A percentile compares a stretch with the other conserved stretches of the same genome.
phyloP scores from a whole-genome alignment of 2,888 invertebrate species.

The Amphipyra tragopoginis region DNA sequence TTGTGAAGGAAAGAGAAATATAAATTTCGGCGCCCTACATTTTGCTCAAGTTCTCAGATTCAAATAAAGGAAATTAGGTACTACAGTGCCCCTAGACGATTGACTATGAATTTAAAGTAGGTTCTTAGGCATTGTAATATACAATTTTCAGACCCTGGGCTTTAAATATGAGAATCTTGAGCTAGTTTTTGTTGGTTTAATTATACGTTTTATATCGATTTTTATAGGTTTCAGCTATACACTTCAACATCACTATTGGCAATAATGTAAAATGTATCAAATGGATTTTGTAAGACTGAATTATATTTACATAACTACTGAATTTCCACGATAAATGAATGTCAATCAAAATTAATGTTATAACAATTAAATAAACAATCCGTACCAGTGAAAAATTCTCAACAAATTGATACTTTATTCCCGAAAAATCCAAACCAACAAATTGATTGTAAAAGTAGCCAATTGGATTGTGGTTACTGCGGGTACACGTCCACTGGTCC shows the following conservation, averaged over 20 bases:
- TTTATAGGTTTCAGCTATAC: no score
- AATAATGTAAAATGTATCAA: no score
- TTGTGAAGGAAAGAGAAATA: conserved; percentile 19
- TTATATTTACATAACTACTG: no score
- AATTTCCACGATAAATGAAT: no score
- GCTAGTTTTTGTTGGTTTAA: background rate
- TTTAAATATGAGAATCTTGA: background rate
- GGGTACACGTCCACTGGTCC: conserved; percentile 64
- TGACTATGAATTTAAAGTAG: conserved; percentile 51
- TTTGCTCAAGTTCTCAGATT: conserved; percentile 37
- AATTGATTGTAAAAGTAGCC: conserved; percentile 67
- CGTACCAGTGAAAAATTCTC: conserved; percentile 12
- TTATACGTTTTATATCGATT: background rate
- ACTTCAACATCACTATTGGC: no score
- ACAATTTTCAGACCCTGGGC: conserved; percentile 12
- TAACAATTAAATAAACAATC: conserved; percentile 12
- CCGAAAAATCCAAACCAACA: conserved; percentile 60
- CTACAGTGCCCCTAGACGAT: conserved; percentile 39
- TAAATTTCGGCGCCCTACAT: conserved; percentile 22
- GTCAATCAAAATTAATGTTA: background rate
- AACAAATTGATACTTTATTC: conserved; percentile 44
- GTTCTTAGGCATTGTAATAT: conserved; percentile 17
- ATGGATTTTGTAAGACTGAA: no score
- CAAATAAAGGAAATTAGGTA: conserved; percentile 49
- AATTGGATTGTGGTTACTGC: conserved; percentile 71